Conservation (phyloP, 2,888 invertebrate genomes). For the Drosophila austrosaltans region DNA sequence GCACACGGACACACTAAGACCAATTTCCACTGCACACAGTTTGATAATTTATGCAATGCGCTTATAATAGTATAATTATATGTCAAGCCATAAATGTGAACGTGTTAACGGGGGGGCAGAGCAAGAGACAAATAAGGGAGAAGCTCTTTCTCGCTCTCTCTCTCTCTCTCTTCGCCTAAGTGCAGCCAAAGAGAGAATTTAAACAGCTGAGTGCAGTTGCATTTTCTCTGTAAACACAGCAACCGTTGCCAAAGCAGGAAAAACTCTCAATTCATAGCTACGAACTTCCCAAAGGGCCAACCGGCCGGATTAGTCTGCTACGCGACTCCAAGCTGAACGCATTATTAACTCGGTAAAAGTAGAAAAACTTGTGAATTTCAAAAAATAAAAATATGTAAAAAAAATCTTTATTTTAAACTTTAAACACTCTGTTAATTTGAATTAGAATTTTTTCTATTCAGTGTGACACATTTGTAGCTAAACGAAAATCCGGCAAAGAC, state of each 20-base stretch:
- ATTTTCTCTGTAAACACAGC: conserved; percentile 20
- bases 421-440: background rate
- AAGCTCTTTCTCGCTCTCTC: conserved; percentile 3
- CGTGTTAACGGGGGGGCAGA: conserved; percentile 36
- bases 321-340: conserved; percentile 69
- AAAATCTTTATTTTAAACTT: conserved; percentile 31
- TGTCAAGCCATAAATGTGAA: conserved; percentile 49
- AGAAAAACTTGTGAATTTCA: background rate
- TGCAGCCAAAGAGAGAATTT: conserved; percentile 40
- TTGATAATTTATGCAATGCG: conserved; percentile 46
- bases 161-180: conserved; percentile 15
- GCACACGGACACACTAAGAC: background rate
- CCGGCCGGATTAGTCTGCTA: conserved; percentile 66
- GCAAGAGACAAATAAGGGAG: conserved; percentile 12
- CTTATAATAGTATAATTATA: conserved; percentile 63
- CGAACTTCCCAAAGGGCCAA: conserved; percentile 49
- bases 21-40: conserved; percentile 37
- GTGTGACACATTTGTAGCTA: background rate
- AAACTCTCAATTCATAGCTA: conserved; percentile 35
- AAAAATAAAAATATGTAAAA: conserved; percentile 20
- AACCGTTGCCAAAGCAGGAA: conserved; percentile 19
- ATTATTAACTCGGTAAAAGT: conserved; percentile 25
- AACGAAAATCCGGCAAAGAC: background rate
- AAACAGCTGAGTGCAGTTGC: conserved; percentile 35
- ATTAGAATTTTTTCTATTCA: background rate